phyloP scores from a whole-genome alignment of 2,797 vertebrate genomes.

The Fistularia tabacaria region DNA sequence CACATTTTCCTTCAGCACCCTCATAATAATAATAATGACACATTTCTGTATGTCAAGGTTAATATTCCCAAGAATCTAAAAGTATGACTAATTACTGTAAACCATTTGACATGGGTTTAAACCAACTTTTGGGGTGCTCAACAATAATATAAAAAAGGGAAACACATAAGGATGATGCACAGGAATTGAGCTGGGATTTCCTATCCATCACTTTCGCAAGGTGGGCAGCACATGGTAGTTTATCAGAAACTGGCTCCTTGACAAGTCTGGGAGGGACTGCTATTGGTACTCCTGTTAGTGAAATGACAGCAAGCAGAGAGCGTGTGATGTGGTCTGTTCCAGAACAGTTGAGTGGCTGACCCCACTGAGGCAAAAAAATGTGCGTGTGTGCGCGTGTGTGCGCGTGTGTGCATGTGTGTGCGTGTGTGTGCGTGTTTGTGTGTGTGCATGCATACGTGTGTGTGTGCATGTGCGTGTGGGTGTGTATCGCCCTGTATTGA shows the following conservation, averaged over 20 bases:
- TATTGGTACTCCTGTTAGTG: constrained; percentile 69
- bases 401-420: constrained; percentile 11
- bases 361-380: constrained; percentile 48
- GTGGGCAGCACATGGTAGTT: constrained; percentile 40
- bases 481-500: constrained; percentile 54
- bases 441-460: constrained; percentile 13
- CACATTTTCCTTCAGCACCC: too few relatives aligned
- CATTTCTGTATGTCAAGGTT: too few relatives aligned
- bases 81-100: too few relatives aligned
- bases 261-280: constrained; percentile 56
- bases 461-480: constrained; percentile 1
- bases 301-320: constrained; percentile 79
- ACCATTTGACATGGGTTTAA: not conserved
- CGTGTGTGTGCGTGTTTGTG: too few relatives aligned
- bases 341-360: constrained; percentile 64
- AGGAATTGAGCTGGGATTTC: not conserved
- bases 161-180: not conserved
- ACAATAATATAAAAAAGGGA: constrained; percentile 3
- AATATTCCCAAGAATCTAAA: too few relatives aligned
- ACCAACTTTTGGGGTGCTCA: not conserved
- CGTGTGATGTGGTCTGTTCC: constrained; percentile 82
- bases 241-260: constrained; percentile 66
- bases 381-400: constrained; percentile 19
- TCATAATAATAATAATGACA: too few relatives aligned
- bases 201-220: not conserved